Conservation (phyloP, 1,140 invertebrate genomes). For the Polypedilum vanderplanki region DNA sequence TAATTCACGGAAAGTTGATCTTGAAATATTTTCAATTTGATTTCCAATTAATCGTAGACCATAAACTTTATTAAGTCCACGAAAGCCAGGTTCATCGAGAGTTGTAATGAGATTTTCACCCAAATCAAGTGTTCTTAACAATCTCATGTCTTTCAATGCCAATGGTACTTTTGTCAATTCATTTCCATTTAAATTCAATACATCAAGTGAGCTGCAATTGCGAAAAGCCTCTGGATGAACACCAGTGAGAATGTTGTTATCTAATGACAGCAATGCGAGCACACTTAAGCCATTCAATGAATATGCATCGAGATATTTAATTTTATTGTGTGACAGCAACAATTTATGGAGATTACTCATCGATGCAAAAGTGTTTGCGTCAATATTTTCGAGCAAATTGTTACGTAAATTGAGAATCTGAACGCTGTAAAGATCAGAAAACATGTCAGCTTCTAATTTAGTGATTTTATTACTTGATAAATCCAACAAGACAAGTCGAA, state of each 20-base stretch:
- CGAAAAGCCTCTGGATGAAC: constrained; percentile 73
- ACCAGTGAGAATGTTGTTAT: constrained; percentile 68
- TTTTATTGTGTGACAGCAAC: constrained; percentile 69
- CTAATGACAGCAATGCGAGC: constrained; percentile 65
- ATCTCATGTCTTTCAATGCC: constrained; percentile 62
- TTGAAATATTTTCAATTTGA: constrained; percentile 76
- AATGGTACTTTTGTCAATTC: constrained; percentile 68
- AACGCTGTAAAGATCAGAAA: constrained; percentile 71
- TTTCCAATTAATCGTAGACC: constrained; percentile 81
- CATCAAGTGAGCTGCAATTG: constrained; percentile 74
- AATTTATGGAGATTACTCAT: constrained; percentile 79
- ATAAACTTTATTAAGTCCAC: constrained; percentile 70
- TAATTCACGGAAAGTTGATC: constrained; percentile 69
- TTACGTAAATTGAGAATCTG: constrained; percentile 74
- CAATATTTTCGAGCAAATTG: constrained; percentile 70
- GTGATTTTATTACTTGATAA: constrained; percentile 76
- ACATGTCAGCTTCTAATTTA: constrained; percentile 70
- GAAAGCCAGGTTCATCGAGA: constrained; percentile 70
- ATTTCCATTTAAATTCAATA: constrained; percentile 81
- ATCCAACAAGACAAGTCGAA: constrained; percentile 76
- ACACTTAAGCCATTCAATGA: constrained; percentile 73
- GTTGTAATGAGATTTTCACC: constrained; percentile 73
- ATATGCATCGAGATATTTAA: constrained; percentile 66
- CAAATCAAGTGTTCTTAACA: constrained; percentile 73
- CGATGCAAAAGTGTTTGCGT: constrained; percentile 69